Percentiles rank a stretch among this genome's conserved stretches.
Evolutionary conservation across 2,888 invertebrate species (phyloP).

Genomic region (Eucriotettix oculatus): DNA sequence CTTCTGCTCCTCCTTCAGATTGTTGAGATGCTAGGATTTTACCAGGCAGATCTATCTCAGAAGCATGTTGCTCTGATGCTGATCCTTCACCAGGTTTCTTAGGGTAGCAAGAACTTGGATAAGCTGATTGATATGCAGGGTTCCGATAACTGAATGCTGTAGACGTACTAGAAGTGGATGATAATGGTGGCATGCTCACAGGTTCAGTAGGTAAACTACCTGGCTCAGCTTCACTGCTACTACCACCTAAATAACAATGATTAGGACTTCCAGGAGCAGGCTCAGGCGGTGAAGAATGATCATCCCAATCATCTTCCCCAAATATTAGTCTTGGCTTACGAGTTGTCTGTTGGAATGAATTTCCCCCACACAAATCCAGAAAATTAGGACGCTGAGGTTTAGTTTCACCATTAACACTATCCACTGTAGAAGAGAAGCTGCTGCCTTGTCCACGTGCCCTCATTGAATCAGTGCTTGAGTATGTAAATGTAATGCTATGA

Average conservation of each 20-base stretch:
- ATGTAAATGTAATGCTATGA: constrained; percentile 6
- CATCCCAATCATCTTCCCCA: constrained; percentile 16
- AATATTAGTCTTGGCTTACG: constrained; percentile 44
- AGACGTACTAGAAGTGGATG: constrained; percentile 22
- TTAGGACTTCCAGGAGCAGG: background rate
- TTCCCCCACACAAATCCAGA: constrained; percentile 42
- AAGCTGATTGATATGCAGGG: constrained; percentile 60
- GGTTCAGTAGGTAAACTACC: constrained; percentile 24
- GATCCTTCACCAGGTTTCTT: constrained; percentile 9
- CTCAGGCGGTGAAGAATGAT: background rate
- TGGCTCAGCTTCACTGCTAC: no score
- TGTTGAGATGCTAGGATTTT: constrained; percentile 16
- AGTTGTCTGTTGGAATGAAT: constrained; percentile 40
- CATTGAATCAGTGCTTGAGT: constrained; percentile 3
- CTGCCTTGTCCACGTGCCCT: constrained; percentile 24
- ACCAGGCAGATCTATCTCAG: constrained; percentile 30
- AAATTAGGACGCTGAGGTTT: constrained; percentile 36
- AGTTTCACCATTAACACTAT: constrained; percentile 13
- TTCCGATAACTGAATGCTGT: constrained; percentile 50
- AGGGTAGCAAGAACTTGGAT: constrained; percentile 25
- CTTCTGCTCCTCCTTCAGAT: constrained; percentile 24
- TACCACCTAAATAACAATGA: background rate
- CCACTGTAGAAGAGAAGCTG: constrained; percentile 23
- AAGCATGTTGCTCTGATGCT: constrained; percentile 20
- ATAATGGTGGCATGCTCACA: constrained; percentile 34